These are phyloP conservation scores for honey bee (Apis mellifera) DNA, from an alignment of 1,140 invertebrate genomes.

Conservation along the genomic window DNA sequence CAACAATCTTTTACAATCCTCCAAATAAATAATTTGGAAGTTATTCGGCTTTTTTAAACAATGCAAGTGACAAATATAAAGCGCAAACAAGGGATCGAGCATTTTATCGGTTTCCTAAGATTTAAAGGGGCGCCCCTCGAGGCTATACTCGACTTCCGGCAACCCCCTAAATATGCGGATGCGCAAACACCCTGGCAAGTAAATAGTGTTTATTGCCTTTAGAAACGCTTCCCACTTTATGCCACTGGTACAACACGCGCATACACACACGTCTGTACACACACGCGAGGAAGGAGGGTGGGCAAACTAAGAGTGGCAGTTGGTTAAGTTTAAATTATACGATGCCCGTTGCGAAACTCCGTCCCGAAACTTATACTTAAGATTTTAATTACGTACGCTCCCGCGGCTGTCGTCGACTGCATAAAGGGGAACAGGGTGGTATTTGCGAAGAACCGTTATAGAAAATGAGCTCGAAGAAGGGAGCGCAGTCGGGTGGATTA, in stretches of 20 bases:
- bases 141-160: not conserved
- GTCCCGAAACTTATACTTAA: slow-evolving; percentile 23
- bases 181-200: slow-evolving; percentile 36
- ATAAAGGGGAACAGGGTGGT: not conserved
- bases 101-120: slow-evolving; percentile 5
- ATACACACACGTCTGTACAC: no score
- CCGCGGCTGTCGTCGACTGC: not conserved
- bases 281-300: not conserved
- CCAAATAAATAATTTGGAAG: no score
- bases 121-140: slow-evolving; percentile 5
- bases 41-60: not conserved
- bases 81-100: slow-evolving; percentile 5
- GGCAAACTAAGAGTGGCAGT: slow-evolving; percentile 39
- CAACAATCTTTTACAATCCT: no score
- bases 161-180: slow-evolving; percentile 33
- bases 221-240: slow-evolving; percentile 38
- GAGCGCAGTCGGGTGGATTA: no score
- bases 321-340: slow-evolving; percentile 50
- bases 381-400: slow-evolving; percentile 39
- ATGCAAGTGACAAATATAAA: slow-evolving; percentile 2
- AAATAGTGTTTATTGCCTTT: slow-evolving; percentile 45
- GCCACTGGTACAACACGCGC: not conserved
- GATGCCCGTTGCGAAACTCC: slow-evolving; percentile 4
- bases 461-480: not conserved
- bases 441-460: slow-evolving; percentile 16